Evolutionary conservation across 2,888 invertebrate species (phyloP), one percentile per base, ranked within the genome.

Genomic region (Leptarthrus brevirostris): DNA sequence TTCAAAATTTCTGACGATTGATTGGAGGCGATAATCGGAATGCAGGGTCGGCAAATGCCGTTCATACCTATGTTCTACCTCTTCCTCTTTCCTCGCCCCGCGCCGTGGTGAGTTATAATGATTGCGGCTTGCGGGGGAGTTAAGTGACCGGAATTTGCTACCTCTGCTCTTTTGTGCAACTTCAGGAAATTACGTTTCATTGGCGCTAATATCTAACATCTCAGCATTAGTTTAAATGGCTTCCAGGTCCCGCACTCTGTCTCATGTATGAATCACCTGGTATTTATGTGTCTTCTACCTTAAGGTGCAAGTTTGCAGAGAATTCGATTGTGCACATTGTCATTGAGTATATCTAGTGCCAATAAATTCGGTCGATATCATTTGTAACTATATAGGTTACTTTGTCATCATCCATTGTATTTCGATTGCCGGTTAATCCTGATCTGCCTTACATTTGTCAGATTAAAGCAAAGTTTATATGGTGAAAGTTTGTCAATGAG

Each of bases 271-370:
- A 74, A 71, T 74, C 74, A 74, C 69, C 20, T 14, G 16, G 49
- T 71, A 74, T 74, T 71, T 74, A 72, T 74, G 66, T 72, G 61
- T 30, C 20, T 64, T 72, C 30, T 20, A 66, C 72, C 64, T 72
- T 74, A 64, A 54, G 64, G 40, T 54, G 30, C 30, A 72, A 74
- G 34, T 74, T 72, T 47, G 53, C 34, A 36, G 64, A 44, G 52
- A 14, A 52, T 34, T 52, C 52, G 69, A 69, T 49, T 69, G 69
- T 69, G 69, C 69, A 69, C 16, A 34, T 22, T 49, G 69, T 52
- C 49, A 34, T 10, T 26, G 24, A n/a, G 30, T 14, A 69, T 69
- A 69, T 52, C 26, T 69, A 30, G 49, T 26, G 52, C 69, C 52
- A 69, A 69, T 69, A 69, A 69, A 69, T 69, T 52, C 69, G 52